phyloP scores from a whole-genome alignment of 2,797 vertebrate species.

The Hafferia zeledoni region DNA sequence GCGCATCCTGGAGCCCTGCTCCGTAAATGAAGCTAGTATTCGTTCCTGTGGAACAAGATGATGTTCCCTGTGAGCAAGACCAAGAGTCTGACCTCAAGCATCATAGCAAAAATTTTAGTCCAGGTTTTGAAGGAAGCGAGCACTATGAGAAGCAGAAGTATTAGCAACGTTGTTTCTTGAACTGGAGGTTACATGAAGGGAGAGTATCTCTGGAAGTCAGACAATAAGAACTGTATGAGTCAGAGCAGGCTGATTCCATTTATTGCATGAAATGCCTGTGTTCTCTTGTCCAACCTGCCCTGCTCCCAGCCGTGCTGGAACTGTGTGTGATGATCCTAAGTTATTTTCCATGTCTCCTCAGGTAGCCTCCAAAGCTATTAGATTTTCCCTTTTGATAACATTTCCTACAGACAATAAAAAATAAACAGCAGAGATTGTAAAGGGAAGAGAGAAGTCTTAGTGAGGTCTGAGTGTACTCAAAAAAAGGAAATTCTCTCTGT shows the following conservation, averaged over 20 bases:
- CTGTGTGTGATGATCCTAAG: background rate
- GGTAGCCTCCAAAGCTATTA: background rate
- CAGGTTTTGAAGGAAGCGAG: background rate
- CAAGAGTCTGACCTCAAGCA: background rate
- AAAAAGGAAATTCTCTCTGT: background rate
- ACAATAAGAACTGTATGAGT: background rate
- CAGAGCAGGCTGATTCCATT: background rate
- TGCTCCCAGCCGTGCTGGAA: background rate
- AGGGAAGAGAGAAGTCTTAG: background rate
- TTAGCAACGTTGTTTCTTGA: background rate
- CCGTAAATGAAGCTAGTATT: background rate
- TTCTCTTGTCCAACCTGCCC: constrained; percentile 35
- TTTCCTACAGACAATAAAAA: background rate
- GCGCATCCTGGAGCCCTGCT: fast-evolving
- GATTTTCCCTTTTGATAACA: constrained; percentile 18
- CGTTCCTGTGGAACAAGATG: background rate
- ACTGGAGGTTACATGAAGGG: background rate
- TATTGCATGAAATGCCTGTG: background rate
- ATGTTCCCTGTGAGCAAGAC: background rate
- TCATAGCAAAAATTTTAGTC: background rate
- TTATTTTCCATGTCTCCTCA: constrained; percentile 15
- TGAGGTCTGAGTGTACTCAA: background rate
- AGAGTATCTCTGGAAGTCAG: background rate
- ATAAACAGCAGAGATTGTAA: background rate
- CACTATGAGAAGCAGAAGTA: background rate